Percentiles rank a stretch among this genome's conserved stretches.
phyloP scores from a whole-genome alignment of 2,113 vertebrate species.

The human (Homo sapiens) region GRCh38 chr17:46047001-46047500 shows the following conservation, averaged over 20 bases:
- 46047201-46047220: not conserved
- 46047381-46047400: not conserved
- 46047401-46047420: not conserved
- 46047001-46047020: not conserved
- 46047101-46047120: not conserved
- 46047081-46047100: not conserved
- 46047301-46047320: not conserved
- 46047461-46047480: not conserved
- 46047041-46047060: constrained; percentile 11
- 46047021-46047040: not conserved
- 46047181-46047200: not conserved
- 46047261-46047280: not conserved
- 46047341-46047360: not conserved
- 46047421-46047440: not conserved
- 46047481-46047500: not conserved
- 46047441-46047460: not conserved
- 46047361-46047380: not conserved
- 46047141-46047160: not conserved
- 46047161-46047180: not conserved
- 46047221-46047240: constrained; percentile 11
- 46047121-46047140: not conserved
- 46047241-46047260: not conserved
- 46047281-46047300: not conserved
- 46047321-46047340: not conserved
- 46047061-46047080: not conserved